Base-by-base conservation (phyloP, 1,140 invertebrate species). In the Calephelis nemesis region DNA sequence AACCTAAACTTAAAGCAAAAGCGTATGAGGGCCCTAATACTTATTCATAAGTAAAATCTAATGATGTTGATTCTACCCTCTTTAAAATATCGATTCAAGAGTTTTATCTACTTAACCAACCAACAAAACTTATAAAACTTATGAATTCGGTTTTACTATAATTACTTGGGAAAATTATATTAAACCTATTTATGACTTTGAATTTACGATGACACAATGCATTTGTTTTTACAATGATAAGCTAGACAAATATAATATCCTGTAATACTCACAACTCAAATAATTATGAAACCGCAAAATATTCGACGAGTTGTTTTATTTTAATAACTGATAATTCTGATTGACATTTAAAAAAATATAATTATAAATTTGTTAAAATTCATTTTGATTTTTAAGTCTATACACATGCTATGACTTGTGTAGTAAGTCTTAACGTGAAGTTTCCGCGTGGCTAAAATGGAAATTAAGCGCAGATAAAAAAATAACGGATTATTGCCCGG, bases 1-100 rank as follows among this genome's bases (percentile, higher is more conserved):
- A 54, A 62, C 62, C 70, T 58, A 67, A 30, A 71, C 19, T 62
- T 67, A 67, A 74, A 74, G 73, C 73, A 45, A 50, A 74, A 74
- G 73, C 73, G 67, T 63, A 68, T 30, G 19, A 50, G 65, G 48
- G 62, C 65, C 52, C 52, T 19, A 47, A 73, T 60, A 54, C 52
- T 63, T 52, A 65, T 5, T 45, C 30, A 39, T 12, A 12, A 12
- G 42, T 45, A 45, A 45, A 45, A 9, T 45, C 54, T 58, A 12
- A 12, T 58, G 54, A 58, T 8, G 12, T 40, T 0, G 5, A 58
- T 39, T 58, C 54, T 58, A 39, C 19, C 19, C 12, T 15, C 10
- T 58, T 58, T 58, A n/a, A 58, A 58, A 58, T 19, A 54, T 45
- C 5, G 6, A 54, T 19, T 54, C 5, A 19, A 54, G 10, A 54